Base-by-base conservation (phyloP, 1,140 invertebrate species). In the Scaptodrosophila lebanonensis region DNA sequence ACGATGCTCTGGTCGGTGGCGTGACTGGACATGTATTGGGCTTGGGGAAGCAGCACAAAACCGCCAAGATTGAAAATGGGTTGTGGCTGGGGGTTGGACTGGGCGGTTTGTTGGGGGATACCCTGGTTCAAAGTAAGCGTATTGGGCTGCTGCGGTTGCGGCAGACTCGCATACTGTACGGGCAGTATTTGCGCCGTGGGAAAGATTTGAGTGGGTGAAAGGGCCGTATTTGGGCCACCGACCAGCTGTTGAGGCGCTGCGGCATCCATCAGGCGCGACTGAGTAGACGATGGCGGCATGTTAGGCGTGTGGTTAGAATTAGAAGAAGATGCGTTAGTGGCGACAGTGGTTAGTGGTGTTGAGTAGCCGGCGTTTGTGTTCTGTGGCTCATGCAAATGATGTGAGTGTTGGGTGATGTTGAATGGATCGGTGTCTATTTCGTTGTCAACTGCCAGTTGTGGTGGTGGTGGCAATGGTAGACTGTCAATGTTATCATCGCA, bases 181-280 rank as follows among this genome's bases (percentile, higher is more conserved):
- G 86, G 86, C 45, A 87, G 51, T 52, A 87, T 86, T 69, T 87
- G 85, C 36, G 84, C 72, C 59, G 67, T 75, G 54, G 86, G 86
- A 68, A 87, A 87, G 39, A 87, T 85, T 69, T 85, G 73, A 38
- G 69, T 50, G 60, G 85, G 69, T 36, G 83, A 72, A 29, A 77
- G 30, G 20, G n/a, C 15, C 8, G 32, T n/a, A 11, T 2, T 69
- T 49, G 65, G 49, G 47, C 67, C 73, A 60, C 83, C 42, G 25
- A 75, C 50, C 50, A 50, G 39, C 18, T 18, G 49, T 64, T 57
- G 61, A 57, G 62, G 69, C 52, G 57, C 43, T 27, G 56, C 39
- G 36, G 53, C 47, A 49, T 84, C 68, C 79, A 71, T 76, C 75
- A 77, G 44, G 54, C 65, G 75, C n/a, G n/a, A n/a, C n/a, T n/a